phyloP scores from a whole-genome alignment of 2,888 invertebrate genomes.

The Stegana nigrithorax region DNA sequence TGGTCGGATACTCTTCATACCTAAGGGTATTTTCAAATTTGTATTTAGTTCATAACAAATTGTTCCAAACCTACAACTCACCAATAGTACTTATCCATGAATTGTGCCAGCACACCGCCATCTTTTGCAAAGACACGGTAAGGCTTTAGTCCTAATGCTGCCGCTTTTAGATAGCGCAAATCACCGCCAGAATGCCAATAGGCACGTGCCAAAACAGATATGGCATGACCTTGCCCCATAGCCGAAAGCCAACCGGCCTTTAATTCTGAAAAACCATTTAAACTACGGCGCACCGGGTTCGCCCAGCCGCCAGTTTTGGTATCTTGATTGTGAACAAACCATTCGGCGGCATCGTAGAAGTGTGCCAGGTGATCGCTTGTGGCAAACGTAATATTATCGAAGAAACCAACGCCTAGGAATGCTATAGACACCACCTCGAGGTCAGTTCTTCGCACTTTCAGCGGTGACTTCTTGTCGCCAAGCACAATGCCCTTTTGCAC shows the following conservation, averaged over 20 bases:
- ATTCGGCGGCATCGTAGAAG: slow-evolving; percentile 92
- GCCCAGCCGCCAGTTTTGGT: slow-evolving; percentile 90
- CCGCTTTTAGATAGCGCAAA: slow-evolving; percentile 82
- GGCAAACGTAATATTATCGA: slow-evolving; percentile 83
- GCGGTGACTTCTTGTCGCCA: slow-evolving; percentile 52
- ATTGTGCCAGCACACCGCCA: slow-evolving; percentile 87
- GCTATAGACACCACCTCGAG: slow-evolving; percentile 75
- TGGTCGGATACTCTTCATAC: slow-evolving; percentile 99
- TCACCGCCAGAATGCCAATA: slow-evolving; percentile 85
- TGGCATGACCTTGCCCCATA: slow-evolving; percentile 98
- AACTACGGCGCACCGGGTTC: slow-evolving; percentile 84
- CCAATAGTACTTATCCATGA: slow-evolving; percentile 90
- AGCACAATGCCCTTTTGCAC: slow-evolving; percentile 86
- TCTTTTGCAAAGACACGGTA: slow-evolving; percentile 79
- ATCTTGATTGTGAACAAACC: slow-evolving; percentile 92
- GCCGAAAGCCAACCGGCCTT: slow-evolving; percentile 95
- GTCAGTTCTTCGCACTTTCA: slow-evolving; percentile 66
- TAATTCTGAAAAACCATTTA: slow-evolving; percentile 81
- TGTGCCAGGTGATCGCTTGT: slow-evolving; percentile 89
- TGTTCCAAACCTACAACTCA: slow-evolving; percentile 70
- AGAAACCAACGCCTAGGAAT: slow-evolving; percentile 78
- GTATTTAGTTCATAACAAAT: neutral
- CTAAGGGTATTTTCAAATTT: slow-evolving; percentile 63
- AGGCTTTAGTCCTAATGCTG: slow-evolving; percentile 82
- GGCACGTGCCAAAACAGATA: slow-evolving; percentile 93